Percentiles rank a stretch among this genome's conserved stretches.
phyloP scores from a whole-genome alignment of 2,113 vertebrate species.

The Triplophysa tibetana region DNA sequence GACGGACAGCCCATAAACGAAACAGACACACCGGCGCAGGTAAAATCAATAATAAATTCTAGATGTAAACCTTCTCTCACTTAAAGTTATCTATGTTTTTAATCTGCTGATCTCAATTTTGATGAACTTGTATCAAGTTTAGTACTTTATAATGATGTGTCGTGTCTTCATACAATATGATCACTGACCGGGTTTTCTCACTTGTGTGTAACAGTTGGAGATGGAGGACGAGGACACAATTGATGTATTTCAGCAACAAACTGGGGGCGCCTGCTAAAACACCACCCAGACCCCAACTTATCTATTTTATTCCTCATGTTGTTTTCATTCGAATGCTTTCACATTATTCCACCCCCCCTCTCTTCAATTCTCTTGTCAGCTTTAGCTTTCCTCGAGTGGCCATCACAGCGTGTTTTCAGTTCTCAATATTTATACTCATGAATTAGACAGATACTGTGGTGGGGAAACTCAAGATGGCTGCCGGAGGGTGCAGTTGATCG shows the following conservation, averaged over 20 bases:
- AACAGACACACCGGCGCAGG: constrained; percentile 82
- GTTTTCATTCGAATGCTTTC: constrained; percentile 59
- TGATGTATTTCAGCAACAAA: constrained; percentile 85
- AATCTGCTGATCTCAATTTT: no score
- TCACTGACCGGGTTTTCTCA: background rate
- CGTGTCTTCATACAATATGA: background rate
- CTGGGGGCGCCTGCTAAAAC: constrained; percentile 76
- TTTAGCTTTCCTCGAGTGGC: constrained; percentile 34
- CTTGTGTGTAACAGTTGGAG: constrained; percentile 70
- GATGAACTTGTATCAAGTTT: no score
- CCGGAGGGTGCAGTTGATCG: constrained; percentile 26
- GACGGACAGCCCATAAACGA: constrained; percentile 84
- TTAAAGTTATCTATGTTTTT: no score
- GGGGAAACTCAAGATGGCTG: constrained; percentile 37
- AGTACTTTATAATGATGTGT: no score
- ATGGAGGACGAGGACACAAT: constrained; percentile 86
- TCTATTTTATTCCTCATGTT: constrained; percentile 65
- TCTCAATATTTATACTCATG: constrained; percentile 41
- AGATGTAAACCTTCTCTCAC: no score
- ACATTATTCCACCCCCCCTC: constrained; percentile 43
- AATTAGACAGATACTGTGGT: constrained; percentile 19
- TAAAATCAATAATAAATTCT: constrained; percentile 43
- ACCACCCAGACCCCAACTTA: constrained; percentile 60
- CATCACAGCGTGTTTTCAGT: constrained; percentile 22
- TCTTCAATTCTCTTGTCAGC: constrained; percentile 40